Evolutionary conservation across 2,113 vertebrate genomes (phyloP), one percentile per base, ranked within the genome.

Genomic region (Pardalotus punctatus): DNA sequence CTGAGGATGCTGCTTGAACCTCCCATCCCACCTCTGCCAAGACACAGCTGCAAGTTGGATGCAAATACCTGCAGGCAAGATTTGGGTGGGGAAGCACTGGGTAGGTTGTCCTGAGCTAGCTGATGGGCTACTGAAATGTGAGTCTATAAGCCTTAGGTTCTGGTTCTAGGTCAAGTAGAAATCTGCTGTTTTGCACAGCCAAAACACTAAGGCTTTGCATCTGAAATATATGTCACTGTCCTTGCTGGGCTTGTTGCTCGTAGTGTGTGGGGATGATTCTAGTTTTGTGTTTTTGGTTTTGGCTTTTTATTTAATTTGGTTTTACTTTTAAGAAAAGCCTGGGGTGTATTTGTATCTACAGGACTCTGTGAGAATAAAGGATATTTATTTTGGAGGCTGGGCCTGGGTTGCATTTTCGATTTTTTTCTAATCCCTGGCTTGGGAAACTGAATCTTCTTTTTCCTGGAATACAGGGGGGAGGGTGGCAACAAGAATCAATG

Each of bases 391-490:
- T 88, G 85, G 88, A 84, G 40, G 25, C 47, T 83, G 65, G n/a
- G 29, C 6, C 16, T 80, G 13, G 12, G 47, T 48, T 83, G 43
- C 56, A 33, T 80, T 95, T 94, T 85, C 0, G 0, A 36, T 64
- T 92, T 80, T 93, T 84, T 82, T 28, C 78, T 80, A 83, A 70
- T 77, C 60, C 12, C 72, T 56, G 69, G 72, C 42, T 94, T 93
- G 92, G 80, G 86, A 96, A 96, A 96, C 48, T 29, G 31, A 86
- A 90, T 92, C 57, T 87, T 88, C 81, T 83, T 96, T 95, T 96
- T 93, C 90, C 88, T 95, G 93, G 93, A 96, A 96, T 67, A 81
- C 40, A n/a, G 76, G 94, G 91, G 91, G 92, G 85, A 93, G 93
- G 79, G 71, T 83, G 79, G 90, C 53, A 83, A 78, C 64, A 90